Evolutionary conservation across 92 coral and sea anemone genomes (phyloP).

Genomic region (Paramuricea clavata): DNA sequence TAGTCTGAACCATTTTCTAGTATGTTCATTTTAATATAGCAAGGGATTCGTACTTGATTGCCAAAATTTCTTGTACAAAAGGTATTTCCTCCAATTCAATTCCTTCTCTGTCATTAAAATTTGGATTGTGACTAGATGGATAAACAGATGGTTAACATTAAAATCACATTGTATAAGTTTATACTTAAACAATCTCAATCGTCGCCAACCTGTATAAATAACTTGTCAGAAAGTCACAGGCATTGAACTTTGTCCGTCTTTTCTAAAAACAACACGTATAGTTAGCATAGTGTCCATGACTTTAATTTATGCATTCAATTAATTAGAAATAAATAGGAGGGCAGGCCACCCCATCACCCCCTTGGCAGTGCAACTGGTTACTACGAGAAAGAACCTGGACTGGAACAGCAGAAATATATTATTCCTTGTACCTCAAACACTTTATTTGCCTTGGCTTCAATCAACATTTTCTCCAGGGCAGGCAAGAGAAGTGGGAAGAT

Average conservation of each 20-base stretch:
- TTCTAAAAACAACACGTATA: constrained; percentile 70
- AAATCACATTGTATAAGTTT: not conserved
- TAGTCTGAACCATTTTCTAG: too few relatives aligned
- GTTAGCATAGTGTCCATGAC: too few relatives aligned
- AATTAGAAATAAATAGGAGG: too few relatives aligned
- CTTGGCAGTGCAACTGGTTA: too few relatives aligned
- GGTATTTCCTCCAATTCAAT: constrained; percentile 81
- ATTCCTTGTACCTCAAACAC: constrained; percentile 99
- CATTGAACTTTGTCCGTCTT: constrained; percentile 97
- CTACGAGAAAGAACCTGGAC: not conserved
- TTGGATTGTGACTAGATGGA: constrained; percentile 76
- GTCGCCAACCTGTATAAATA: constrained; percentile 80
- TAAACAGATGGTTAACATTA: not conserved
- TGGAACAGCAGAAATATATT: too few relatives aligned
- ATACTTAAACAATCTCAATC: not conserved
- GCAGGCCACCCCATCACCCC: too few relatives aligned
- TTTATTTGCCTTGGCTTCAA: constrained; percentile 93
- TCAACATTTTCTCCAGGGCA: constrained; percentile 90
- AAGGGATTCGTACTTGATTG: constrained; percentile 79
- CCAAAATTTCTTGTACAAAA: constrained; percentile 87
- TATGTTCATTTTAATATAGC: not conserved
- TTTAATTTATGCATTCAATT: too few relatives aligned
- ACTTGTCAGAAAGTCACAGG: constrained; percentile 94
- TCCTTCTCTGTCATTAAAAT: constrained; percentile 72
- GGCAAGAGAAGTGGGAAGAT: constrained; percentile 91